Base-by-base conservation (phyloP, 53 echinoderm and acorn worm species). In the Echinometra lucunter region DNA sequence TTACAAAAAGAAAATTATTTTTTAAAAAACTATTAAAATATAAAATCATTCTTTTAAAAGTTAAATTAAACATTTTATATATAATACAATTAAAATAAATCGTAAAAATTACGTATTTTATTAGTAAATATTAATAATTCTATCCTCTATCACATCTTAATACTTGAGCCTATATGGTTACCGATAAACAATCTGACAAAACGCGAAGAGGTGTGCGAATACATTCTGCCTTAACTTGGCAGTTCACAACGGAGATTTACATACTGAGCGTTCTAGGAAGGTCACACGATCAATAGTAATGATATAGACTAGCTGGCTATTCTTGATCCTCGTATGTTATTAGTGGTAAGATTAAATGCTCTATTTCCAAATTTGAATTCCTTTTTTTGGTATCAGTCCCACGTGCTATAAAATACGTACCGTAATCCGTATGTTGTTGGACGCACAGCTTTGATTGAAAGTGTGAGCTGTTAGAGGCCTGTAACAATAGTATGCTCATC, bases 101-200 rank as follows among this genome's bases (percentile, higher is more conserved):
- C 21, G 38, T 38, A 2, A 42, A 42, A 5, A 19, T 38, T 13
- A 40, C 6, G 42, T 40, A 23, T 40, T 38, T n/a, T n/a, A n/a
- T n/a, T n/a, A 34, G 8, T 34, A 21, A 34, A 75, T 75, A 5
- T 18, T 75, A 18, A 37, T 38, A 4, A 40, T 75, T 18, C 38
- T 21, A 38, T 75, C 16, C n/a, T 5, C 34, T 34, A 40, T 40
- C 4, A n/a, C 34, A 78, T 78, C 3, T 38, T 78, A 35, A 19
- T 78, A 42, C 7, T 18, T 42, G 78, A 78, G 78, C 40, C 78
- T 78, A 78, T 78, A 78, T 78, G 42, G 78, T 78, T 78, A 78
- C 78, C 38, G 40, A 42, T 78, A 42, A 78, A 78, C 78, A 78
- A 78, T 42, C 78, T 78, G 38, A 40, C 19, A 6, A 40, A 40